phyloP scores from a whole-genome alignment of 2,888 invertebrate species.

The Drosophila cognata region DNA sequence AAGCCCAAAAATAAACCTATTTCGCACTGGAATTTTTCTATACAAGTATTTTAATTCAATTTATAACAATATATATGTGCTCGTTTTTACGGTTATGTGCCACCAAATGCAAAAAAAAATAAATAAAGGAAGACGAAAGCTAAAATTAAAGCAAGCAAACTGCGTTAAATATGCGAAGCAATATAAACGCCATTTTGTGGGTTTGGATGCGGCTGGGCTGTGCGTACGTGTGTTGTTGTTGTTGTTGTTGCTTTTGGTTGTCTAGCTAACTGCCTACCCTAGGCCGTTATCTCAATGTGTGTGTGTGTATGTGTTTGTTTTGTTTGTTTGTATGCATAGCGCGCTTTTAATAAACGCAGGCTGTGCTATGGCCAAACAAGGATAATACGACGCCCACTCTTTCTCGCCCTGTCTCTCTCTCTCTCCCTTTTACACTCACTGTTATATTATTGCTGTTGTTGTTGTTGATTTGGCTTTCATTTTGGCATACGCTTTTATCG shows the following conservation, averaged over 20 bases:
- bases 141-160: slow-evolving; percentile 75
- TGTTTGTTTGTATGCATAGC: slow-evolving; percentile 63
- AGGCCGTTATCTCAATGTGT: slow-evolving; percentile 44
- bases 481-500: slow-evolving; percentile 39
- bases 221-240: slow-evolving; percentile 32
- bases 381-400: slow-evolving; percentile 58
- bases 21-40: slow-evolving; percentile 1
- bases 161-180: slow-evolving; percentile 69
- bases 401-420: slow-evolving; percentile 11
- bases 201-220: slow-evolving; percentile 29
- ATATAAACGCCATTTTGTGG: slow-evolving; percentile 76
- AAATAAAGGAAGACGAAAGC: slow-evolving; percentile 33
- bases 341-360: slow-evolving; percentile 73
- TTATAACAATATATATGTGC: slow-evolving; percentile 30
- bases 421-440: background rate
- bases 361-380: slow-evolving; percentile 58
- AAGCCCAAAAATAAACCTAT: slow-evolving; percentile 11
- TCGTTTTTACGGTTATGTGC: slow-evolving; percentile 37
- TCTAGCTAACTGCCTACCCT: slow-evolving; percentile 44
- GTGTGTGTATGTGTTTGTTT: slow-evolving; percentile 10
- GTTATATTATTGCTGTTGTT: slow-evolving; percentile 33
- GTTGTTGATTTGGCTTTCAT: slow-evolving; percentile 53
- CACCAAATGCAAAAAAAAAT: slow-evolving; percentile 23
- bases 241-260: slow-evolving; percentile 26
- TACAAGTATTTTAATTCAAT: slow-evolving; percentile 57